These are phyloP conservation scores for Campylorhamphus procurvoides DNA, from an alignment of 2,113 vertebrate species.

Conservation along the genomic window DNA sequence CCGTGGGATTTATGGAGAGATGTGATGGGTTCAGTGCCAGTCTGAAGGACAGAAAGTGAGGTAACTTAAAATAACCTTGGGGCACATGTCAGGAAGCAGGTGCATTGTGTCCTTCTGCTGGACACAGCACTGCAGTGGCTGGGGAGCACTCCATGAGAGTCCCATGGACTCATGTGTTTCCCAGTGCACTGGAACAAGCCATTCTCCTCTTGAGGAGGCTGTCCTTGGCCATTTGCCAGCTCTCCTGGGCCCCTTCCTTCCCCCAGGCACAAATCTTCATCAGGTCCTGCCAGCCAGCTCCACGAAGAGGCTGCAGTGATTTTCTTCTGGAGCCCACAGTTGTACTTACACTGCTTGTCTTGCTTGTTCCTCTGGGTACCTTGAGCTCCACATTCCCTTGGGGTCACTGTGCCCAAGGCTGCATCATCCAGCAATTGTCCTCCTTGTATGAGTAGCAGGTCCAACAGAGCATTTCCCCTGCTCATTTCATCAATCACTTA, in stretches of 20 bases:
- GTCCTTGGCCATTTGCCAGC: background rate
- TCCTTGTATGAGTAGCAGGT: background rate
- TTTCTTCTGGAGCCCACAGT: background rate
- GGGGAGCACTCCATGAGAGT: no score
- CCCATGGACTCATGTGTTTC: background rate
- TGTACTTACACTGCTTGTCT: background rate
- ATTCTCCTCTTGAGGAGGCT: background rate
- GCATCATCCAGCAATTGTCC: background rate
- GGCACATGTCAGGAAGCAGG: background rate
- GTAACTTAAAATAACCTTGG: background rate
- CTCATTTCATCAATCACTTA: background rate
- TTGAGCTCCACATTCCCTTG: background rate
- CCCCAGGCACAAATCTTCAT: fast-evolving
- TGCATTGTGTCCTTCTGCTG: fast-evolving
- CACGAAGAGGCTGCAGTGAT: fast-evolving
- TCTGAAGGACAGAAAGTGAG: background rate
- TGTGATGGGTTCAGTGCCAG: background rate
- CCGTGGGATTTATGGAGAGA: background rate
- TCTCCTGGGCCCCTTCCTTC: background rate
- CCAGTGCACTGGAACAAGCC: background rate
- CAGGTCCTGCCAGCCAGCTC: background rate
- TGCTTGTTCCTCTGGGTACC: background rate
- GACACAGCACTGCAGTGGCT: background rate
- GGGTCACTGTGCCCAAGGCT: background rate
- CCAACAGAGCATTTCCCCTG: background rate